Conservation (phyloP, 2,888 invertebrate species). For the Tetranychus piercei region DNA sequence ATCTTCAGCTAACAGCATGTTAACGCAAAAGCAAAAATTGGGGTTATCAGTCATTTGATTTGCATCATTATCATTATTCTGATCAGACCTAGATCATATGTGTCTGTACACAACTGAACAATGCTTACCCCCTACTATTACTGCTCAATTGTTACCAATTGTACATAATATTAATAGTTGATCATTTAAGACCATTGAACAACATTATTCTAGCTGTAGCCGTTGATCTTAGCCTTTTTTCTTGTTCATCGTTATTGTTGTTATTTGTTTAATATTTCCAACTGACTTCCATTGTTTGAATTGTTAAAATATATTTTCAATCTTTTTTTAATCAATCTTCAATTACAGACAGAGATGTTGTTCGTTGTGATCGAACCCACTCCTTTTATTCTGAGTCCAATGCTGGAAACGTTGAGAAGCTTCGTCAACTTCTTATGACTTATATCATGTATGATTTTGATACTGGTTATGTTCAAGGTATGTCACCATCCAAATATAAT, state of each 20-base stretch:
- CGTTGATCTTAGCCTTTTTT: no score
- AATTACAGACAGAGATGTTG: conserved; percentile 22
- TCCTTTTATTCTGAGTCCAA: conserved; percentile 19
- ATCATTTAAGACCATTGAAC: no score
- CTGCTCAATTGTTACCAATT: no score
- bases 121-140: no score
- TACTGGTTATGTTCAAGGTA: conserved; percentile 24
- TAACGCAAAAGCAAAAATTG: no score
- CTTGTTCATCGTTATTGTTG: no score
- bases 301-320: neutral
- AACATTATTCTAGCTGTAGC: no score
- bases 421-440: conserved; percentile 18
- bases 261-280: neutral
- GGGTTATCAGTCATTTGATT: neutral
- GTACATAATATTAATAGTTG: no score
- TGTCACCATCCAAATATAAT: neutral
- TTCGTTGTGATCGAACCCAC: conserved; percentile 22
- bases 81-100: no score
- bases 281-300: neutral
- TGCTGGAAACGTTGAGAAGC: conserved; percentile 14
- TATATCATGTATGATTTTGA: conserved; percentile 25
- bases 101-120: no score
- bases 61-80: neutral
- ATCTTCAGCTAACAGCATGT: no score
- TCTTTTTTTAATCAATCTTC: neutral